Conservation (phyloP, 2,888 invertebrate genomes). For the Andricus quercusramuli region DNA sequence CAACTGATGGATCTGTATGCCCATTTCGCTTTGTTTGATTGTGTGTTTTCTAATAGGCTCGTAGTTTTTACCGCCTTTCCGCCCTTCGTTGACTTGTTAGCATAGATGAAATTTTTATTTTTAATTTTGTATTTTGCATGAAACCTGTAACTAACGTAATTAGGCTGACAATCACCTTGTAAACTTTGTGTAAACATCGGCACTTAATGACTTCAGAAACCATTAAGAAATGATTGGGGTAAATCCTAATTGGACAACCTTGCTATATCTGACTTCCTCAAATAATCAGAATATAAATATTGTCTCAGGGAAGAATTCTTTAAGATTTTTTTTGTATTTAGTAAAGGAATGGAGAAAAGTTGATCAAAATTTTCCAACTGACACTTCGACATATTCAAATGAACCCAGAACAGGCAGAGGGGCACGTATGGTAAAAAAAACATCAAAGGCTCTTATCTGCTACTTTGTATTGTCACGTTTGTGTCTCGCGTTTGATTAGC, state of each 20-base stretch:
- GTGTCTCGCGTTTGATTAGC: constrained; percentile 17
- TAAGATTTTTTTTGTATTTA: not conserved
- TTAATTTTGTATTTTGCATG: no score
- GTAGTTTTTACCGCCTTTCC: not conserved
- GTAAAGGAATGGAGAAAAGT: not conserved
- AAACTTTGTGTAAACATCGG: not conserved
- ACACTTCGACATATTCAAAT: not conserved
- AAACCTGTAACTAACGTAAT: constrained; percentile 3
- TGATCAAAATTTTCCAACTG: not conserved
- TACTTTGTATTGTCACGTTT: constrained; percentile 30
- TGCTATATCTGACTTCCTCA: not conserved
- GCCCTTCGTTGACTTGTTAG: constrained; percentile 13
- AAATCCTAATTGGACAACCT: not conserved
- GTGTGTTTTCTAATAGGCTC: not conserved
- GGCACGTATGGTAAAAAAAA: constrained; percentile 26
- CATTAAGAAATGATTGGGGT: constrained; percentile 4
- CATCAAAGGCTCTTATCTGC: not conserved
- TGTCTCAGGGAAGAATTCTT: not conserved
- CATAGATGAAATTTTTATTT: not conserved
- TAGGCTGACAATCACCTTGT: not conserved
- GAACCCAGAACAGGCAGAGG: not conserved
- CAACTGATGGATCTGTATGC: not conserved
- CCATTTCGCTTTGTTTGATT: not conserved
- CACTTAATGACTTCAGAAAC: not conserved
- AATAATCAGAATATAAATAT: not conserved